Evolutionary conservation across 2,888 invertebrate genomes (phyloP), one percentile per base, ranked within the genome.

Genomic region (Blomia tropicalis): DNA sequence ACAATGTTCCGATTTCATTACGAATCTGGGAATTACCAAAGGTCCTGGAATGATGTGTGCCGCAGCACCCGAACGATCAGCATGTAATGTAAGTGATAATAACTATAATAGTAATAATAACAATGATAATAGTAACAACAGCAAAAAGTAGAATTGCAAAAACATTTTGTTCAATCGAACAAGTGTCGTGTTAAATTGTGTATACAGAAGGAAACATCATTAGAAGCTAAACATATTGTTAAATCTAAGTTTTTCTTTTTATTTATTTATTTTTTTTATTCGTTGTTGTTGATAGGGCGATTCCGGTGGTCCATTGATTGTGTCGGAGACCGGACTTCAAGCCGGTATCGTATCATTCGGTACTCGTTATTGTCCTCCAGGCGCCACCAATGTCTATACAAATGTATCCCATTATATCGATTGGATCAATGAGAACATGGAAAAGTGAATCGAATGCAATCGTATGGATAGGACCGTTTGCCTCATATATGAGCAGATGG

Each of bases 11-110:
- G 11, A 31, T n/a, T 27, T 19, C 23, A 56, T 56, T 7, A 2
- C n/a, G n/a, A 31, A 56, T 3, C 56, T 56, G 4, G 29, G 23
- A 19, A 22, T 56, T n/a, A 22, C 3, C 14, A 56, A 56, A 56
- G 2, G 14, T 4, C 32, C 31, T 3, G 56, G 56, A 31, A 56
- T 56, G 56, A 19, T 56, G 17, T 56, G 56, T 56, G 56, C 56
- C 2, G 14, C 32, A n/a, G 31, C 56, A 22, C 56, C 56, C 2
- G 29, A 31, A 19, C 56, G 56, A 29, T 56, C 56, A 29, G 56
- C 56, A 2, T 56, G 56, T 11, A 56, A 56, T 56, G 51, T 47
- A 47, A 47, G 51, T 27, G n/a, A n/a, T n/a, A n/a, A n/a, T n/a
- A n/a, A n/a, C n/a, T n/a, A n/a, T n/a, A n/a, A n/a, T n/a, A n/a